phyloP scores from a whole-genome alignment of 2,797 vertebrate genomes.

The Anas bahamensis region DNA sequence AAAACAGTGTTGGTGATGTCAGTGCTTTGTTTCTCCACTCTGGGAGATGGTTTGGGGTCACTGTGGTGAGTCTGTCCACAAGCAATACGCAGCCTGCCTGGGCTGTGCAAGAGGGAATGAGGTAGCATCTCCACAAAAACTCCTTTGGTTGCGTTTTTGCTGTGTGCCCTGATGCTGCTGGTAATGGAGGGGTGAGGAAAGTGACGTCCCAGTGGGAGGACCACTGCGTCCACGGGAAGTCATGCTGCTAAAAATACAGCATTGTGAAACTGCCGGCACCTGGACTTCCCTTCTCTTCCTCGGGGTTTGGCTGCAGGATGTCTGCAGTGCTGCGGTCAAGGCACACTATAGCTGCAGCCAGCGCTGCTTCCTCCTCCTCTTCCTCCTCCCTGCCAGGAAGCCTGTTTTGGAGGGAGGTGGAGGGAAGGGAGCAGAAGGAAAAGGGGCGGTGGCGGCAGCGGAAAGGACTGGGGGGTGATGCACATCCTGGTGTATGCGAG shows the following conservation, averaged over 20 bases:
- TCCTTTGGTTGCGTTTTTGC: too few species aligned
- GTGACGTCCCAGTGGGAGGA: accelerated
- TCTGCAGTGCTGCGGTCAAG: background rate
- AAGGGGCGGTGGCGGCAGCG: background rate
- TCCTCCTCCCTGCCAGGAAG: background rate
- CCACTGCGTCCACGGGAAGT: background rate
- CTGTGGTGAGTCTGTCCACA: background rate
- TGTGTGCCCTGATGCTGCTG: background rate
- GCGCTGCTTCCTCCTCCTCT: background rate
- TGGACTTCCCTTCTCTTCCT: background rate
- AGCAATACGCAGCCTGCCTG: background rate
- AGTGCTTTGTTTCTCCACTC: background rate
- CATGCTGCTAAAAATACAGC: background rate
- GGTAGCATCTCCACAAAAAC: background rate
- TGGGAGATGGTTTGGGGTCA: background rate
- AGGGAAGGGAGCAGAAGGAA: background rate
- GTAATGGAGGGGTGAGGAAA: background rate
- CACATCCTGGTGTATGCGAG: accelerated
- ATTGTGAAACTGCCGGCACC: background rate
- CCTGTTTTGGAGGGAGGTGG: background rate
- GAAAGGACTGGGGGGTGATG: background rate
- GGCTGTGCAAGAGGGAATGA: background rate
- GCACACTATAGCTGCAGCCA: background rate
- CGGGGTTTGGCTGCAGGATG: background rate
- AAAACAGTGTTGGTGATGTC: background rate